Base-by-base conservation (phyloP, 2,888 invertebrate species). In the Luperina testacea region DNA sequence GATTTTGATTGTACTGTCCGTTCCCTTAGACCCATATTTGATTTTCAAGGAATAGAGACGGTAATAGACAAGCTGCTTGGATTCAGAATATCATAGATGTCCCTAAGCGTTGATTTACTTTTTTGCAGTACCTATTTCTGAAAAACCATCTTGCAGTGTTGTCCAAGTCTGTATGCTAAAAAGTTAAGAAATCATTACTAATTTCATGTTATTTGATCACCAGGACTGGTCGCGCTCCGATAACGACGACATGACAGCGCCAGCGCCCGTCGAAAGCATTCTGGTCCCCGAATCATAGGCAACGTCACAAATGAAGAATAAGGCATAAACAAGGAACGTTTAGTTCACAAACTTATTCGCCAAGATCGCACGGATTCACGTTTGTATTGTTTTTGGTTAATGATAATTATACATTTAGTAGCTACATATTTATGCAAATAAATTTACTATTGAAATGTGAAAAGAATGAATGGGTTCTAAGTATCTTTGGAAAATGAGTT, bases 151-250 rank as follows among this genome's bases (percentile, higher is more conserved):
- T n/a, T 42, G 42, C n/a, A 45, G n/a, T 45, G 9, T 45, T 15
- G 5, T 70, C 20, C 8, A 27, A 32, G 13, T 3, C 38, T 42
- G 17, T 72, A 17, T 48, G 24, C 27, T 73, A 24, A 6, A n/a
- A 48, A 27, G 3, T 24, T 32, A 24, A 17, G 2, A 69, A 57
- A 57, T 27, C 5, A 45, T 61, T 1, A 4, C 6, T 72, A 48
- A 75, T 71, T 61, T 45, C 0, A 27, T 63, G n/a, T 45, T n/a
- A 27, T 68, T 61, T 84, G 2, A 68, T 75, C 17, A 85, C 0
- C 90, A 96, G 96, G 96, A 97, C 82, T 97, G 96, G 96, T 96
- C 96, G 0, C 93, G 93, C 0, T 92, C 93, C 0, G 95, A 95
- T 77, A 87, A 90, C 83, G 95, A 94, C 61, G 96, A 96, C 84